Percentiles rank a stretch among this genome's conserved stretches.
Conservation (phyloP, 2,113 vertebrate species). For the Leptobrachium leishanense region DNA sequence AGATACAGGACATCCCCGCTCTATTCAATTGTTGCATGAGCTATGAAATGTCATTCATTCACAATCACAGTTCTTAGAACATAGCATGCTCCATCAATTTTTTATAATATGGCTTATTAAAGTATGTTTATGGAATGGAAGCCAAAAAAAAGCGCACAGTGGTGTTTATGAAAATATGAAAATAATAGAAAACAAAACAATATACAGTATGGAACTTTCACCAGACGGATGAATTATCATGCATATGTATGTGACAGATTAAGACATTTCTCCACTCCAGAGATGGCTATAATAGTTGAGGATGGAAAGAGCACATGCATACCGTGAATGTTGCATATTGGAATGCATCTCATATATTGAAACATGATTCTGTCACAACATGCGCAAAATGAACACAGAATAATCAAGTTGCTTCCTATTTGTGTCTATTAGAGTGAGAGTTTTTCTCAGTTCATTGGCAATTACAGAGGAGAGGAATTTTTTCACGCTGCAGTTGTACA, state of each 20-base stretch:
- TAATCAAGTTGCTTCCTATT: slow-evolving; percentile 41
- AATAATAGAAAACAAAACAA: slow-evolving; percentile 16
- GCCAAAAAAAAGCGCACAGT: neutral
- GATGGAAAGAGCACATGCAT: slow-evolving; percentile 5
- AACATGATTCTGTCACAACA: slow-evolving; percentile 45
- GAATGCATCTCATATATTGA: slow-evolving; percentile 44
- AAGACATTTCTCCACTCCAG: slow-evolving; percentile 26
- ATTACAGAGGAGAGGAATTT: slow-evolving; percentile 25
- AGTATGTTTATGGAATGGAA: slow-evolving; percentile 39
- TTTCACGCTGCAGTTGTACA: slow-evolving; percentile 20
- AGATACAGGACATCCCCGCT: slow-evolving; percentile 58
- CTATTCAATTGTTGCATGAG: slow-evolving; percentile 40
- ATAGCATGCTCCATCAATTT: slow-evolving; percentile 46
- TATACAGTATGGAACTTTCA: slow-evolving; percentile 20
- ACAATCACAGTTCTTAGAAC: slow-evolving; percentile 27
- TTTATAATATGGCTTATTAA: slow-evolving; percentile 48
- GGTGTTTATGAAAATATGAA: slow-evolving; percentile 34
- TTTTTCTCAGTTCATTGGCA: slow-evolving; percentile 25
- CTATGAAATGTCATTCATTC: slow-evolving; percentile 50
- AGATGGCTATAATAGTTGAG: slow-evolving; percentile 19
- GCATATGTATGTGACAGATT: slow-evolving; percentile 43
- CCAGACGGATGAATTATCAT: neutral
- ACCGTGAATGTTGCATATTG: slow-evolving; percentile 30
- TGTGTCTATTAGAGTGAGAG: slow-evolving; percentile 40
- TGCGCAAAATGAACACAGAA: slow-evolving; percentile 25